A percentile compares a stretch with the other conserved stretches of the same genome.
Conservation (phyloP, 30 jellyfish, hydroid and myxozoan species). For the Mastigias papua region DNA sequence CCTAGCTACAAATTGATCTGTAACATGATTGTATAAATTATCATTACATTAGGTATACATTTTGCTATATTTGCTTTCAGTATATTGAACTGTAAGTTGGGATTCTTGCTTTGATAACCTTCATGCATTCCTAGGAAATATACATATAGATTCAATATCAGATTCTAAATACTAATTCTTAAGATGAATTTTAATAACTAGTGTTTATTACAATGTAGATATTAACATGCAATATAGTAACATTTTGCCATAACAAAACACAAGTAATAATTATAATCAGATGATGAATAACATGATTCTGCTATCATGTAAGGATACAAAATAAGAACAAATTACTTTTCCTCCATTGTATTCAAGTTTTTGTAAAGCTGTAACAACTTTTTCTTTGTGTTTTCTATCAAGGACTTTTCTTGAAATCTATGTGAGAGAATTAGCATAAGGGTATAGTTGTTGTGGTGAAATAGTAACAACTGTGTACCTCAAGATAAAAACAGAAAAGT, state of each 20-base stretch:
- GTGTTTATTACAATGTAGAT: neutral
- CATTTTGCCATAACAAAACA: neutral
- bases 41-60: too few species aligned
- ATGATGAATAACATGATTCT: too few species aligned
- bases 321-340: constrained; percentile 55
- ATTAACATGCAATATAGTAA: neutral
- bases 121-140: constrained; percentile 51
- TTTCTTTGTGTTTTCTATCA: constrained; percentile 68
- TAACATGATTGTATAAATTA: too few species aligned
- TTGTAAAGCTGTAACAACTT: constrained; percentile 64
- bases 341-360: constrained; percentile 93
- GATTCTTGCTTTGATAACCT: constrained; percentile 74
- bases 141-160: neutral
- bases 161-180: neutral
- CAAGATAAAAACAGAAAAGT: too few species aligned
- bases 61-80: constrained; percentile 5
- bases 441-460: too few species aligned
- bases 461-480: too few species aligned
- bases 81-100: constrained; percentile 78
- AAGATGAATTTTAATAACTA: neutral
- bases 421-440: neutral
- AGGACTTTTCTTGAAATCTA: constrained; percentile 74
- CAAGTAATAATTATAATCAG: neutral
- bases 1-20: too few species aligned
- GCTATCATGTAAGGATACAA: neutral